Evolutionary conservation across 2,888 invertebrate genomes (phyloP).

Genomic region (Drosophila ustulata): DNA sequence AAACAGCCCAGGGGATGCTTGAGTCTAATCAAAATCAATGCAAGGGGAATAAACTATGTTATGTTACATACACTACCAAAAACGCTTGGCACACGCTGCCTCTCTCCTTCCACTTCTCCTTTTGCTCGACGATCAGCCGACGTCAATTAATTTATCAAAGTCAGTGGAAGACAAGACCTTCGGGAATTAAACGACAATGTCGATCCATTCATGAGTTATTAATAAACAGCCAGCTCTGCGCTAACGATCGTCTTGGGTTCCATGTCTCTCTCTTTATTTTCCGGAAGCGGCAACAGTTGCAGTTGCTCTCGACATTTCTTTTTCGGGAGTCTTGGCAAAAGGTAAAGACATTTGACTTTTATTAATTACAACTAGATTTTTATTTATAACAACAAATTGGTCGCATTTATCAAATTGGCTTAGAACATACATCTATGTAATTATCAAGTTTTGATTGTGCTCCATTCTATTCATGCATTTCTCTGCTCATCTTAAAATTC

Average conservation of each 20-base stretch:
- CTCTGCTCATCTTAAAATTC: conserved; percentile 44
- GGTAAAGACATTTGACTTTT: conserved; percentile 65
- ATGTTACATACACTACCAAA: conserved; percentile 1
- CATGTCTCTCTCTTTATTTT: conserved; percentile 9
- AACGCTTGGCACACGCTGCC: conserved; percentile 55
- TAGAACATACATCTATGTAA: conserved; percentile 52
- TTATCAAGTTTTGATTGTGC: conserved; percentile 44
- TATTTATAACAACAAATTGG: conserved; percentile 77
- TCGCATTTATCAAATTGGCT: conserved; percentile 74
- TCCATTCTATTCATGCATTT: conserved; percentile 3
- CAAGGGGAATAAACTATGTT: conserved; percentile 27
- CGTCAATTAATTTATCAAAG: conserved; percentile 76
- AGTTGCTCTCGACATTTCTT: conserved; percentile 66
- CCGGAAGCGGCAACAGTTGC: conserved; percentile 66
- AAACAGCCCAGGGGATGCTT: conserved; percentile 53
- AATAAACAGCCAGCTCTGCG: conserved; percentile 58
- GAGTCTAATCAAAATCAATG: conserved; percentile 62
- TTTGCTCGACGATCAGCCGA: conserved; percentile 52
- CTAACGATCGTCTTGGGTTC: conserved; percentile 59
- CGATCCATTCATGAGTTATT: conserved; percentile 71
- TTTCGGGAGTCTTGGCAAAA: conserved; percentile 26
- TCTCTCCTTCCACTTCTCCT: background rate
- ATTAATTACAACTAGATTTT: conserved; percentile 76
- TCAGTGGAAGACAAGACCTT: conserved; percentile 69
- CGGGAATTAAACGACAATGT: conserved; percentile 72